Conservation (phyloP, 2,888 invertebrate species). For the Rhagonycha fulva region DNA sequence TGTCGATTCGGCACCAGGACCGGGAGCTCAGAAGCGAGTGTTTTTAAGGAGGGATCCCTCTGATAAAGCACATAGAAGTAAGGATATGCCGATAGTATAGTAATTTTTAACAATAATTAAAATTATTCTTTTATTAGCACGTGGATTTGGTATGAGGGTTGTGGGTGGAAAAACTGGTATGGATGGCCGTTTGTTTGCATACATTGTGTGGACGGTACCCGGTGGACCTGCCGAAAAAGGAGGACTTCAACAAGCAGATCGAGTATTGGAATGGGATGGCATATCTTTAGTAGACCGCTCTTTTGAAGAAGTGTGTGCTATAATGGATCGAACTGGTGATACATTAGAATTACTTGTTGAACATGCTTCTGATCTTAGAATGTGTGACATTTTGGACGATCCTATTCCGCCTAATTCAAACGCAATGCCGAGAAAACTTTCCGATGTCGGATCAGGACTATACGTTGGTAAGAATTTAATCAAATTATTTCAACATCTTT, state of each 20-base stretch:
- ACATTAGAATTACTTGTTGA: constrained; percentile 85
- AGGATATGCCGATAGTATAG: constrained; percentile 55
- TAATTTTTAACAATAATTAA: not conserved
- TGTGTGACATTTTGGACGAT: constrained; percentile 72
- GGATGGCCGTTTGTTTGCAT: constrained; percentile 86
- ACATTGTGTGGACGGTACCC: constrained; percentile 90
- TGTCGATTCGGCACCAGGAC: constrained; percentile 75
- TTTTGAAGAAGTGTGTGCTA: constrained; percentile 90
- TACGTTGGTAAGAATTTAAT: constrained; percentile 61
- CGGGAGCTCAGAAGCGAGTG: constrained; percentile 73
- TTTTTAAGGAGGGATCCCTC: constrained; percentile 76
- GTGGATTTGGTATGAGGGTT: constrained; percentile 93
- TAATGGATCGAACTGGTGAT: constrained; percentile 87
- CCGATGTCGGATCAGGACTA: constrained; percentile 58
- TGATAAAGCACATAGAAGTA: constrained; percentile 85
- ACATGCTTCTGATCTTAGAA: constrained; percentile 74
- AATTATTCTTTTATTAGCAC: constrained; percentile 61
- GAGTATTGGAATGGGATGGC: constrained; percentile 91
- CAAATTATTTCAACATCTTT: not conserved
- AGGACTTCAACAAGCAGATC: constrained; percentile 87
- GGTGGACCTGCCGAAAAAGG: constrained; percentile 91
- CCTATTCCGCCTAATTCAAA: constrained; percentile 56
- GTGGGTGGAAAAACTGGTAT: constrained; percentile 89
- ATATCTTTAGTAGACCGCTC: constrained; percentile 87
- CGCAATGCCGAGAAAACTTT: constrained; percentile 51